These are phyloP conservation scores for Phylloscopus trochilus DNA, from an alignment of 2,113 vertebrate genomes.

Conservation along the genomic window DNA sequence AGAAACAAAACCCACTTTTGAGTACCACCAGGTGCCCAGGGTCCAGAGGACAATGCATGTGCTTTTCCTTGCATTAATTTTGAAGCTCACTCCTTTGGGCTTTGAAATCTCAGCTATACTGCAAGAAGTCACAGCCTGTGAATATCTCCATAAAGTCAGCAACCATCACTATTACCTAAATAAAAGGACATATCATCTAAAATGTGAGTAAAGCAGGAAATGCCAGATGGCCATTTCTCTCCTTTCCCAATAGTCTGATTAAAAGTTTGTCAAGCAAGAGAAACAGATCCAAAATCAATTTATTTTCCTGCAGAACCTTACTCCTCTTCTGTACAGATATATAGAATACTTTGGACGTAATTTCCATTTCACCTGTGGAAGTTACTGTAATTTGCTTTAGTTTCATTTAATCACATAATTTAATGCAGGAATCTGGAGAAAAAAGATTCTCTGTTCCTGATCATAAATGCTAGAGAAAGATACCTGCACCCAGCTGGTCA, in stretches of 20 bases:
- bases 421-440: not conserved
- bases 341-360: not conserved
- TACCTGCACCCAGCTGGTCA: not conserved
- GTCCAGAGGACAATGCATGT: not conserved
- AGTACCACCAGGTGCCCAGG: not conserved
- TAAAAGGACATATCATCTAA: not conserved
- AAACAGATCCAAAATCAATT: not conserved
- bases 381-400: not conserved
- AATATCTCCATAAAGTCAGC: not conserved
- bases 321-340: not conserved
- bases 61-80: not conserved
- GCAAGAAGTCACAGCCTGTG: not conserved
- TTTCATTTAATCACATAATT: not conserved
- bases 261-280: not conserved
- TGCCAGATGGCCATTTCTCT: not conserved
- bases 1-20: not conserved
- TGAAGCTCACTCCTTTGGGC: not conserved
- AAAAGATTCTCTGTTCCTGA: not conserved
- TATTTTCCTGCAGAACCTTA: not conserved
- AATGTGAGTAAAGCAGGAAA: not conserved
- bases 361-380: not conserved
- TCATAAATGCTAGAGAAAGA: not conserved
- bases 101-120: not conserved
- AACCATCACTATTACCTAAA: not conserved
- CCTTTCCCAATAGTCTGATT: not conserved